Conservation (phyloP, 37 sponge, comb jelly and placozoan species). For the Hormiphora californensis region DNA sequence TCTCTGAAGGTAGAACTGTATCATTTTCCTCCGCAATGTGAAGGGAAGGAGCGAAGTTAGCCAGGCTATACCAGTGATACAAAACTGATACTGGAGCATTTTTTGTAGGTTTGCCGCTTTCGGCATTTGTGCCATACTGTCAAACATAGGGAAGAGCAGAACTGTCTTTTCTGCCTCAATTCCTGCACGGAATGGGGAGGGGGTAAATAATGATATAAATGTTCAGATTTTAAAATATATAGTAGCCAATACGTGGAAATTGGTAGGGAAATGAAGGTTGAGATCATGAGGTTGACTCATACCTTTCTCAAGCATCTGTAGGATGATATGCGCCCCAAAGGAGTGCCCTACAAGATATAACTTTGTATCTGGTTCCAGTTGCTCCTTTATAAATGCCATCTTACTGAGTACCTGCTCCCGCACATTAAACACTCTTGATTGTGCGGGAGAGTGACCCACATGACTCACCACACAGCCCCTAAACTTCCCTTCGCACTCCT, state of each 20-base stretch:
- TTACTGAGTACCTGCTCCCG: slow-evolving; percentile 48
- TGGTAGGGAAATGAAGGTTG: not conserved
- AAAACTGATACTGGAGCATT: not conserved
- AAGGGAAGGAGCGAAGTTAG: not conserved
- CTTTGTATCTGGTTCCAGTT: not conserved
- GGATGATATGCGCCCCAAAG: slow-evolving; percentile 36
- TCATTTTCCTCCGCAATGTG: slow-evolving; percentile 21
- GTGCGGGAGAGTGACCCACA: slow-evolving; percentile 45
- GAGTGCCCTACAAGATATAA: slow-evolving; percentile 3
- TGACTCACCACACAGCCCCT: slow-evolving; percentile 24
- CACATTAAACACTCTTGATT: slow-evolving; percentile 22
- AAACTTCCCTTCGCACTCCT: not conserved
- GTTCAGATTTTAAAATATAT: not conserved
- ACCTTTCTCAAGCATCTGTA: slow-evolving; percentile 43
- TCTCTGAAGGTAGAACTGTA: not conserved
- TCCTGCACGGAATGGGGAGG: no score
- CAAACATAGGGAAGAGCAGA: slow-evolving; percentile 28
- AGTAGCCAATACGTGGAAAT: not conserved
- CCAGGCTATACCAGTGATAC: slow-evolving; percentile 1
- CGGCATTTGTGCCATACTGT: slow-evolving; percentile 44
- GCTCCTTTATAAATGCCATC: not conserved
- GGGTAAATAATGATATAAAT: not conserved
- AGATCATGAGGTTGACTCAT: not conserved
- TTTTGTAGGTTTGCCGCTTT: slow-evolving; percentile 14
- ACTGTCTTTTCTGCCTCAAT: not conserved